Evolutionary conservation across 1,140 invertebrate genomes (phyloP).

Genomic region (Drosophila ironensis): DNA sequence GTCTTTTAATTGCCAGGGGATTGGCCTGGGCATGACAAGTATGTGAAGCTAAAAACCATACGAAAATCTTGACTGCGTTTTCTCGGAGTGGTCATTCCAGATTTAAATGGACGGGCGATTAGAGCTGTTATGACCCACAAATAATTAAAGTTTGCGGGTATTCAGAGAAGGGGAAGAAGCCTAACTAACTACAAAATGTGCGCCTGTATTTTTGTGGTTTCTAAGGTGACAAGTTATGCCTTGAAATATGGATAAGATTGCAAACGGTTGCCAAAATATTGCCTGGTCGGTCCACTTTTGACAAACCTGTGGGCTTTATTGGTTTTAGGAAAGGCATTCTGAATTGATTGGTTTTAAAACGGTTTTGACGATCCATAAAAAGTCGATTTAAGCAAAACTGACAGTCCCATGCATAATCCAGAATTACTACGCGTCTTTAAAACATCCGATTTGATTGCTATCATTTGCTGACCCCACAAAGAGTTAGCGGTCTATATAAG

Average conservation of each 20-base stretch:
- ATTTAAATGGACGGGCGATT: slow-evolving; percentile 22
- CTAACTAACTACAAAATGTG: neutral
- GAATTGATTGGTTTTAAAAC: no score
- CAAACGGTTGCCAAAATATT: no score
- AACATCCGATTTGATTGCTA: slow-evolving; percentile 23
- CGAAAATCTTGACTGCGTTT: slow-evolving; percentile 25
- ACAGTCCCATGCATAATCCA: neutral
- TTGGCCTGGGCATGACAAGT: slow-evolving; percentile 28
- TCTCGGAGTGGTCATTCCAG: slow-evolving; percentile 33
- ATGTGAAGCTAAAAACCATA: slow-evolving; percentile 1
- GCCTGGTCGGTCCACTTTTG: no score
- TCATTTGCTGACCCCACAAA: slow-evolving; percentile 9
- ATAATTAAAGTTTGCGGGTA: slow-evolving; percentile 3
- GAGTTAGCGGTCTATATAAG: slow-evolving; percentile 27
- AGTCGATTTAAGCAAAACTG: no score
- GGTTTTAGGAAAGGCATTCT: no score
- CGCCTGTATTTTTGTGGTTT: neutral
- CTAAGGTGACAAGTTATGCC: no score
- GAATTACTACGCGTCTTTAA: slow-evolving; percentile 12
- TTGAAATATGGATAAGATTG: no score
- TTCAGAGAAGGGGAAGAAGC: neutral
- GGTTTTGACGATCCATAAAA: no score
- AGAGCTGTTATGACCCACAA: slow-evolving; percentile 8
- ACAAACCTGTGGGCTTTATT: no score
- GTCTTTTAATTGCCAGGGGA: slow-evolving; percentile 43